Percentiles rank a stretch among this genome's conserved stretches.
Conservation (phyloP, 2,797 vertebrate genomes). For the Spondyliosoma cantharus region DNA sequence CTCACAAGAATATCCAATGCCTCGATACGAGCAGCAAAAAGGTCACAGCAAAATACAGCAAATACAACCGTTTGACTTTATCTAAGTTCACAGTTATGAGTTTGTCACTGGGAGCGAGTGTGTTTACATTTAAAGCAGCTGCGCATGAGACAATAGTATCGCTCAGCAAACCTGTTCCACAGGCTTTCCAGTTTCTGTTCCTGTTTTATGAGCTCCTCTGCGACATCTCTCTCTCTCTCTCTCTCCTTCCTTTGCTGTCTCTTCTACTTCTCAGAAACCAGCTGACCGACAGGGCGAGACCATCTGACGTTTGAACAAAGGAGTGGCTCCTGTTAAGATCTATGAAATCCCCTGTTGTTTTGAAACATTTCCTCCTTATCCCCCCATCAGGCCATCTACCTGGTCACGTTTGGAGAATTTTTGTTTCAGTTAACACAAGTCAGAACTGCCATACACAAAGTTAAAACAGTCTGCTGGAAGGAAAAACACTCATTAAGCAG, state of each 20-base stretch:
- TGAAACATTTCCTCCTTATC: background rate
- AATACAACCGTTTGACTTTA: background rate
- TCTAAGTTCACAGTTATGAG: background rate
- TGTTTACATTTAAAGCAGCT: slow-evolving; percentile 75
- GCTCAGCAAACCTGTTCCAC: slow-evolving; percentile 69
- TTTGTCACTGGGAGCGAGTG: slow-evolving; percentile 1
- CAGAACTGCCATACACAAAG: background rate
- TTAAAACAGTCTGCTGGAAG: background rate
- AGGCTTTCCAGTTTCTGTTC: slow-evolving; percentile 82
- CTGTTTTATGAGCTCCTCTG: slow-evolving; percentile 50
- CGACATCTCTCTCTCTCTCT: background rate
- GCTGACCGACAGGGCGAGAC: slow-evolving; percentile 5
- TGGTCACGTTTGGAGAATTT: background rate
- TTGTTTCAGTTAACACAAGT: background rate
- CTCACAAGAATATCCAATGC: background rate
- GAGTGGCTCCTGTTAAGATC: slow-evolving; percentile 30
- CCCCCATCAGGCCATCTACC: background rate
- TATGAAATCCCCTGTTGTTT: background rate
- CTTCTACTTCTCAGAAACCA: slow-evolving; percentile 36
- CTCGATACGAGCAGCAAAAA: rapidly evolving
- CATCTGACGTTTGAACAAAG: slow-evolving; percentile 29
- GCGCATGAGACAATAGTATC: slow-evolving; percentile 55
- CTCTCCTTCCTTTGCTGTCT: background rate
- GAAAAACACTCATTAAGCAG: background rate
- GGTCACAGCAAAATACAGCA: background rate